Conservation (phyloP, 2,113 vertebrate species). For the Pseudopodoces humilis region DNA sequence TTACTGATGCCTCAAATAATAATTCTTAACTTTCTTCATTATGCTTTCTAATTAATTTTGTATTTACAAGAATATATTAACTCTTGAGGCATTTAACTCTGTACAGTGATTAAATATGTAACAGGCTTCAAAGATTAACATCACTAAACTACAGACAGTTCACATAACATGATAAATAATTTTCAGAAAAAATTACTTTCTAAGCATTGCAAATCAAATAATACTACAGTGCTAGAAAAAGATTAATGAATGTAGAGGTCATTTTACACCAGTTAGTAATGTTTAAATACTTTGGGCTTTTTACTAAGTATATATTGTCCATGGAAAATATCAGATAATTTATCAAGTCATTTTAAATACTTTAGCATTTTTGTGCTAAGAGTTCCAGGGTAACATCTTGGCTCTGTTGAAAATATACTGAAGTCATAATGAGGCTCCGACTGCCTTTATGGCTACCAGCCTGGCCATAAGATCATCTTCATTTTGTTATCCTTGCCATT, state of each 20-base stretch:
- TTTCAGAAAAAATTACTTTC: neutral
- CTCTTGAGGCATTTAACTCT: neutral
- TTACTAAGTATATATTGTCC: neutral
- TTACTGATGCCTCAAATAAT: neutral
- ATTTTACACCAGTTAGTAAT: neutral
- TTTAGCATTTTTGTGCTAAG: neutral
- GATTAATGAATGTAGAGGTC: neutral
- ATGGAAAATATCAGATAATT: neutral
- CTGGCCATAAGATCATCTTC: neutral
- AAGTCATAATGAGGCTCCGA: neutral
- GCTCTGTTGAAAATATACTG: neutral
- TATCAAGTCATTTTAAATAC: neutral
- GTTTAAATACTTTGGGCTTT: neutral
- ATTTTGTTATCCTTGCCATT: neutral
- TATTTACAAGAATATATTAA: neutral
- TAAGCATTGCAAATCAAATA: slow-evolving; percentile 22
- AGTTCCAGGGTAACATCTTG: neutral
- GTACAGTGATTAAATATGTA: neutral
- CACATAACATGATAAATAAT: neutral
- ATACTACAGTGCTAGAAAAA: slow-evolving; percentile 1
- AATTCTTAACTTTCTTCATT: neutral
- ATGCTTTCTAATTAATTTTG: neutral
- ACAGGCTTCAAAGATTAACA: neutral
- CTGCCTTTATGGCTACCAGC: neutral
- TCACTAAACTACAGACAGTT: neutral